A percentile compares a stretch with the other conserved stretches of the same genome.
These are phyloP conservation scores for Morelia viridis DNA, from an alignment of 2,797 vertebrate species.

Conservation along the genomic window DNA sequence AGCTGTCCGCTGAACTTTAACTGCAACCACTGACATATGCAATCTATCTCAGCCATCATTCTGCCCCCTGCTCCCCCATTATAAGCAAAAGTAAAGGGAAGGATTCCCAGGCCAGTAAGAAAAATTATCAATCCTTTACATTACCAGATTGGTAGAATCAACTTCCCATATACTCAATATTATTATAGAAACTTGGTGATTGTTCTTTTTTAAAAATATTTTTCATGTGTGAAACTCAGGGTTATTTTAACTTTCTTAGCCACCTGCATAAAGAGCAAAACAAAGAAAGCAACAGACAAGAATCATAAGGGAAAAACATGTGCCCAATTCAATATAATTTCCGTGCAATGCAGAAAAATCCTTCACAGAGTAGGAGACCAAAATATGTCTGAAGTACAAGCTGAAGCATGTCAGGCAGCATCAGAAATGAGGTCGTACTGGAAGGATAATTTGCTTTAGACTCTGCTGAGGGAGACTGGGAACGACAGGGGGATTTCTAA, in stretches of 20 bases:
- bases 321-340: neutral
- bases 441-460: slow-evolving; percentile 1
- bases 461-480: neutral
- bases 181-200: slow-evolving; percentile 5
- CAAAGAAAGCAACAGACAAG: slow-evolving; percentile 17
- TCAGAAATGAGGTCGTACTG: neutral
- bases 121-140: neutral
- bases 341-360: neutral
- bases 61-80: neutral
- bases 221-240: neutral
- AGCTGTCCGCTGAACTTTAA: slow-evolving; percentile 69
- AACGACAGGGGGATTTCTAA: slow-evolving; percentile 25
- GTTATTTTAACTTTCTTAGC: neutral
- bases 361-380: neutral
- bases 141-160: neutral
- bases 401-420: neutral
- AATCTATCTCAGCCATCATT: slow-evolving; percentile 26
- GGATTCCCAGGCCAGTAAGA: neutral
- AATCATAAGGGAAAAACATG: slow-evolving; percentile 24
- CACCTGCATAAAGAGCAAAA: neutral
- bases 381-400: slow-evolving; percentile 16
- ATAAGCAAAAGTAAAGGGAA: slow-evolving; percentile 28
- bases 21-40: slow-evolving; percentile 32
- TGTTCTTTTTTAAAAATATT: neutral
- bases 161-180: neutral